Evolutionary conservation across 2,888 invertebrate genomes (phyloP), one percentile per base, ranked within the genome.

Genomic region (Drosophila limbata): DNA sequence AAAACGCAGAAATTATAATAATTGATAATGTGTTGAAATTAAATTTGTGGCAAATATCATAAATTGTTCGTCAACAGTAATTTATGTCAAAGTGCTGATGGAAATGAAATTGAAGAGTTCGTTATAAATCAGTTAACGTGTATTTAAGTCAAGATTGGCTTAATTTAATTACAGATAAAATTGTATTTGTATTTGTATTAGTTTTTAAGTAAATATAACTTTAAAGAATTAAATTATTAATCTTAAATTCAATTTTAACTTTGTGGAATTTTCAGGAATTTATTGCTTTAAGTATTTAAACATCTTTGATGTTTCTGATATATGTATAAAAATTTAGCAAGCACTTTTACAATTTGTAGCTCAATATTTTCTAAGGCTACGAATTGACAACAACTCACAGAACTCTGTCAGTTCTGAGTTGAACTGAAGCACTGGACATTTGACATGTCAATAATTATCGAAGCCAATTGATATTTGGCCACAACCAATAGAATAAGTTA

Each of bases 391-490:
- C 62, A 69, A 40, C 70, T 59, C 60, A 51, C 64, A n/a, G 52
- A 64, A 44, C 28, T 33, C 50, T 64, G 56, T 33, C 51, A 67
- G 50, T 8, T 21, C 25, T 5, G 25, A 25, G 25, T 35, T 44
- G n/a, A n/a, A n/a, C 74, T 73, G 67, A 68, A 79, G 84, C 86
- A 84, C 73, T 84, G 86, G 83, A 79, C 81, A 84, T 84, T 81
- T 81, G 73, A 79, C 81, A 61, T 53, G 61, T 52, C 48, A 47
- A 60, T 44, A 5, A 5, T 25, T 25, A 50, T 48, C n/a, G n/a
- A 42, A 55, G 53, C 53, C 42, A 44, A 31, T 39, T 39, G 35
- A 45, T 45, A 15, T 35, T 15, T 25, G 45, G 15, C 35, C 55
- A 15, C 40, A 55, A 53, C 25, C 25, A 25, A 25, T 25, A 5